Evolutionary conservation across 2,888 invertebrate species (phyloP).

Genomic region (Mesorhabditis spiculigera): DNA sequence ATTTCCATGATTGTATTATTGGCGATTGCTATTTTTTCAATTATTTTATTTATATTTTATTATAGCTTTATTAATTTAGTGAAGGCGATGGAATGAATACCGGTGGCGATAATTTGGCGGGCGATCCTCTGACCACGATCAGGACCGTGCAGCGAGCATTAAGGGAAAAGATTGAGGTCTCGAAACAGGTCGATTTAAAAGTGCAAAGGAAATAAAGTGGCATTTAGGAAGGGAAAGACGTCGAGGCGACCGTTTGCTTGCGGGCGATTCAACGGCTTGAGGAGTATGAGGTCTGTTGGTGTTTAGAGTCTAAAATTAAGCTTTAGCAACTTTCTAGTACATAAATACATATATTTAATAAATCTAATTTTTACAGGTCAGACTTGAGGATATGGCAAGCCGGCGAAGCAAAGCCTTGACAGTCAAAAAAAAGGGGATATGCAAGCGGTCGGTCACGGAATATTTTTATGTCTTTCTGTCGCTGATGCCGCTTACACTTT

Average conservation of each 20-base stretch:
- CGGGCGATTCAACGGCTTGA: constrained; percentile 44
- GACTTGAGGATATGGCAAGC: constrained; percentile 33
- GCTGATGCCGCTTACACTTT: too few species aligned
- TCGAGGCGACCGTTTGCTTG: constrained; percentile 40
- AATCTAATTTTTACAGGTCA: constrained; percentile 9
- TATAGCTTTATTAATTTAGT: constrained; percentile 21
- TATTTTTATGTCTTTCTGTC: too few species aligned
- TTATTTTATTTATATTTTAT: too few species aligned
- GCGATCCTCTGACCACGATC: constrained; percentile 40
- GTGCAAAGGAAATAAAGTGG: too few species aligned
- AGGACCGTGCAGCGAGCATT: constrained; percentile 40
- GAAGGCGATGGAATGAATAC: constrained; percentile 43
- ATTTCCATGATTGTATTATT: too few species aligned
- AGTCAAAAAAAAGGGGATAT: constrained; percentile 23
- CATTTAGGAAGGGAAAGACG: constrained; percentile 29
- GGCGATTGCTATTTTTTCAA: too few species aligned
- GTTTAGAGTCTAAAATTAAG: too few species aligned
- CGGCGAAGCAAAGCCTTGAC: constrained; percentile 34
- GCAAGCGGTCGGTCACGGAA: constrained; percentile 14
- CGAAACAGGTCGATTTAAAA: constrained; percentile 19
- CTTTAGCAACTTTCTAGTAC: too few species aligned
- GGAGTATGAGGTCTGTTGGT: constrained; percentile 40
- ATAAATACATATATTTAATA: not conserved
- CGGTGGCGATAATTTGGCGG: constrained; percentile 21
- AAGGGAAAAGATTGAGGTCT: constrained; percentile 30